Base-by-base conservation (phyloP, 2,113 vertebrate species). In the Anseranas semipalmata region DNA sequence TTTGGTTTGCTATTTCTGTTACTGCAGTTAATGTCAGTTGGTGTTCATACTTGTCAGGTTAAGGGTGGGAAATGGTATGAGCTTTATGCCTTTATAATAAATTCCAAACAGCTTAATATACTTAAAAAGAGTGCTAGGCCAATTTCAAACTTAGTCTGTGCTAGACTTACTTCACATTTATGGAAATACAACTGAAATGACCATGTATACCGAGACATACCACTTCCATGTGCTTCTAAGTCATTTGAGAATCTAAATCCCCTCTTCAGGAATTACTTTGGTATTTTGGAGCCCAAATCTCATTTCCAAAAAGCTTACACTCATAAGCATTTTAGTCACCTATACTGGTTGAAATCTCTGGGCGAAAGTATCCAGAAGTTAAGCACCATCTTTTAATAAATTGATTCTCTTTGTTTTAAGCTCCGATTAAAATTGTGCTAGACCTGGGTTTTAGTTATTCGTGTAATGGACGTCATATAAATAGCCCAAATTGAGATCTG, bases 11-110 rank as follows among this genome's bases (percentile, higher is more conserved):
- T 78, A 41, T 12, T 70, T 37, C 48, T 25, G 16, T 70, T 81
- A 45, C 28, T 83, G 2, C 27, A 30, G 21, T 55, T 89, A 75
- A 48, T 24, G 56, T 78, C 67, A 67, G 10, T 83, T 85, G 77
- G n/a, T 0, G 0, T 53, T 85, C 10, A 12, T 19, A n/a, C 0
- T 24, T 65, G 43, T 53, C 41, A 55, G 25, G 50, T 58, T 85
- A 83, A 71, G 35, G n/a, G 14, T 59, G 37, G 55, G 20, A 73
- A 41, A 50, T 3, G 19, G 6, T 50, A 2, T 15, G 15, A 37
- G 43, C 7, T 35, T 83, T 92, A 11, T 2, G 39, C 9, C 16
- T 79, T 48, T 24, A 32, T 33, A 85, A 53, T 53, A n/a, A 87
- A 76, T 76, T 65, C 37, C 35, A 90, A 25, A 24, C 27, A 19